Conservation (phyloP, 2,113 vertebrate species). For the Entelurus aequoreus region DNA sequence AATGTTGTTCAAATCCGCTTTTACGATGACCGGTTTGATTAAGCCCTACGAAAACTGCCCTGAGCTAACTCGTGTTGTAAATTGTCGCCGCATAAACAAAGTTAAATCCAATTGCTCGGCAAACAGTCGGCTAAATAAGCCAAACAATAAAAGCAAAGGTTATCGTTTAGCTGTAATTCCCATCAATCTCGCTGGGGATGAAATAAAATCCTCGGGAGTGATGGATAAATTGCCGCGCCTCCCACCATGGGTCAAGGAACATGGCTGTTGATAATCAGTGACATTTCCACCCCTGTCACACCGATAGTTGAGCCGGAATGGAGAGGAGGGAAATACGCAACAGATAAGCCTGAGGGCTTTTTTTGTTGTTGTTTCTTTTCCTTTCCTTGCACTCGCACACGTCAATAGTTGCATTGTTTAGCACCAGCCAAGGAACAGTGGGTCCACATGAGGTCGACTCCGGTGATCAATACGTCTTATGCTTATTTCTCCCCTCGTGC, state of each 20-base stretch:
- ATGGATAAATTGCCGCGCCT: slow-evolving; percentile 27
- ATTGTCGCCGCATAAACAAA: not conserved
- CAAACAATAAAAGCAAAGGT: not conserved
- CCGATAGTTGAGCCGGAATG: slow-evolving; percentile 35
- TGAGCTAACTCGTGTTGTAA: not conserved
- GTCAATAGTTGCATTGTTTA: slow-evolving; percentile 23
- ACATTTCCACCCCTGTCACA: slow-evolving; percentile 47
- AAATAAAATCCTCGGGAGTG: slow-evolving; percentile 23
- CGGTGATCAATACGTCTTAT: slow-evolving; percentile 3
- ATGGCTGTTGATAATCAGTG: slow-evolving; percentile 39
- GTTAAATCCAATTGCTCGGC: not conserved
- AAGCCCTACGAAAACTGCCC: too few relatives aligned
- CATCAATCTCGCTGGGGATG: slow-evolving; percentile 20
- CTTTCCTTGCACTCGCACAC: slow-evolving; percentile 1
- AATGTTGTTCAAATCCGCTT: not conserved
- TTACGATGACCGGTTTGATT: too few relatives aligned
- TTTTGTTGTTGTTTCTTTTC: not conserved
- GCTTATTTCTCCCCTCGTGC: slow-evolving; percentile 19
- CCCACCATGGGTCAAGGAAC: slow-evolving; percentile 35
- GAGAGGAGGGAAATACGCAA: not conserved
- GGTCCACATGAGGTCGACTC: slow-evolving; percentile 10
- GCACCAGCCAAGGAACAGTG: slow-evolving; percentile 1
- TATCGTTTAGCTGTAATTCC: slow-evolving; percentile 14
- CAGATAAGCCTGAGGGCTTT: slow-evolving; percentile 19
- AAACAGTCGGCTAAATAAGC: not conserved